Evolutionary conservation across 1,140 invertebrate species (phyloP), one percentile per base, ranked within the genome.

Genomic region (Pachyrhynchus sulphureomaculatus): DNA sequence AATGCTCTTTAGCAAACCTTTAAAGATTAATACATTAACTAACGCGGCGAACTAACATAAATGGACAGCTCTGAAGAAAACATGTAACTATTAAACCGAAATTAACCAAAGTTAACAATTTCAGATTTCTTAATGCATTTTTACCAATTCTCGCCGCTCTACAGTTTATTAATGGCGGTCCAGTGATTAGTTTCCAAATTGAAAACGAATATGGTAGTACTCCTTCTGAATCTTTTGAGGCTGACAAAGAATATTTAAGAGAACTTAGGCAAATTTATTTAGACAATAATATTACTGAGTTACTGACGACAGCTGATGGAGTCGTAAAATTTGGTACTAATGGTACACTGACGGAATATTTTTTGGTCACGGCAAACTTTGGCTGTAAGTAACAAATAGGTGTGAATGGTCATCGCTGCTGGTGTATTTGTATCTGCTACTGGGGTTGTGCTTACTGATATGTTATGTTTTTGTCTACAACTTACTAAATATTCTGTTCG

Each of bases 321-420:
- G 70, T 72, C 2, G 58, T 67, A 36, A 5, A 18, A 18, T 59
- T 62, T 56, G 54, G 62, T 12, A 12, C 76, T 85, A 44, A 84
- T 81, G 70, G 69, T 15, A 67, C 66, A 10, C 32, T 74, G 18
- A 52, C 66, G 4, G 57, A 64, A 18, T 33, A 73, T 23, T 65
- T 79, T 21, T 86, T 75, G 86, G 66, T 74, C 64, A 84, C 82
- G 2, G 80, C 80, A 3, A 86, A 86, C 72, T 86, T 86, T 68
- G 73, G 78, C 20, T 41, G 53, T 56, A 39, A 47, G 51, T 20
- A 29, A 32, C 55, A 56, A 61, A 33, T 84, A 60, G n/a, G n/a
- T n/a, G n/a, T n/a, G n/a, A n/a, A n/a, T n/a, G n/a, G n/a, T n/a
- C n/a, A n/a, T n/a, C n/a, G n/a, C n/a, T n/a, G n/a, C n/a, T n/a